Evolutionary conservation across 2,797 vertebrate species (phyloP).

Genomic region (Lagothrix lagotricha): DNA sequence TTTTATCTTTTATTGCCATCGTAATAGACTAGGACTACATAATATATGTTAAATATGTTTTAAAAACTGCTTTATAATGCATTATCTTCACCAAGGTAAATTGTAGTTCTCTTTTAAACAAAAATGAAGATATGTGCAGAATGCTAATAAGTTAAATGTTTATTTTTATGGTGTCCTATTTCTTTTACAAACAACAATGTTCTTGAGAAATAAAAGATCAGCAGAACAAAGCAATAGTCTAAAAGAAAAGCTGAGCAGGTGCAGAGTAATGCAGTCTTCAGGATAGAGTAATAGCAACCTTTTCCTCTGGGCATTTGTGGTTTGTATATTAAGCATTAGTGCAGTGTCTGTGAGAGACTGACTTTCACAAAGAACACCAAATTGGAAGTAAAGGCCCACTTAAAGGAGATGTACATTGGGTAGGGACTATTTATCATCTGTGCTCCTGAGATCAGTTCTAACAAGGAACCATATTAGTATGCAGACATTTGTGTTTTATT

Average conservation of each 20-base stretch:
- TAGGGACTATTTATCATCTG: conserved; percentile 53
- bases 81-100: conserved; percentile 65
- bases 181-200: conserved; percentile 38
- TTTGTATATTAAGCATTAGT: conserved; percentile 55
- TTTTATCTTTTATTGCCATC: conserved; percentile 56
- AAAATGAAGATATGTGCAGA: conserved; percentile 34
- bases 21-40: not conserved
- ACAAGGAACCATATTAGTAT: conserved; percentile 73
- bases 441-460: conserved; percentile 47
- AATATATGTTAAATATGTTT: conserved; percentile 57
- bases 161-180: conserved; percentile 53
- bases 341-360: conserved; percentile 29
- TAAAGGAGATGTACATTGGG: conserved; percentile 22
- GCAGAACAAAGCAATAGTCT: conserved; percentile 58
- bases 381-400: conserved; percentile 57
- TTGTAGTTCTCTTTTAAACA: conserved; percentile 9
- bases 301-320: conserved; percentile 34
- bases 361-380: conserved; percentile 43
- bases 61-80: conserved; percentile 47
- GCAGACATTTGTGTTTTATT: conserved; percentile 71
- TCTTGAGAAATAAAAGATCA: not conserved
- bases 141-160: conserved; percentile 63
- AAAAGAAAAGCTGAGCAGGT: conserved; percentile 33
- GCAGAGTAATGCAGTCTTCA: not conserved
- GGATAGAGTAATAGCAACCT: not conserved